A percentile compares a stretch with the other conserved stretches of the same genome.
phyloP scores from a whole-genome alignment of 2,797 vertebrate genomes.

The Pelochelys cantorii region DNA sequence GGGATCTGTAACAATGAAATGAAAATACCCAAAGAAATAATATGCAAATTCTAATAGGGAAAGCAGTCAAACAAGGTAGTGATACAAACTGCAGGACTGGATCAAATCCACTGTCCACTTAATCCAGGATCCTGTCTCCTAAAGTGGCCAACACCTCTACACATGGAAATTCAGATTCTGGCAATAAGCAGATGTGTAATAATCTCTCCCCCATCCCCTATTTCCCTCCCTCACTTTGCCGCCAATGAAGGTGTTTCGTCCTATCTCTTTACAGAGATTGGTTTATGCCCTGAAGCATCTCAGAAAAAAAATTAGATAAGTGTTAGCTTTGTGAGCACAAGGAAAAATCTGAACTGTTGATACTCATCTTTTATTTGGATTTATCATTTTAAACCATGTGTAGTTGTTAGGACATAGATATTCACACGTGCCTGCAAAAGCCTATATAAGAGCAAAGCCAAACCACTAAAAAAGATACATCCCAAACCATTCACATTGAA shows the following conservation, averaged over 20 bases:
- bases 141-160: not conserved
- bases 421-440: no score
- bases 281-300: not conserved
- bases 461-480: no score
- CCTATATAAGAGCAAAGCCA: no score
- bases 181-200: not conserved
- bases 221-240: no score
- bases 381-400: not conserved
- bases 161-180: not conserved
- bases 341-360: not conserved
- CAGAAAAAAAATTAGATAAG: not conserved
- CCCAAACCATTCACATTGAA: no score
- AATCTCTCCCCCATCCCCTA: not conserved
- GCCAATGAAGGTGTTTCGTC: not conserved
- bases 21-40: not conserved
- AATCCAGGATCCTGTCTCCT: not conserved
- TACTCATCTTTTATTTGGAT: not conserved
- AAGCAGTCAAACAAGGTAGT: not conserved
- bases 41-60: not conserved
- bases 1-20: not conserved
- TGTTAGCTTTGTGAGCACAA: accelerated
- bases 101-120: not conserved
- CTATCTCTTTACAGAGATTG: not conserved
- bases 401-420: not conserved
- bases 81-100: not conserved